Conservation (phyloP, 2,113 vertebrate genomes). For the Pheucticus melanocephalus region DNA sequence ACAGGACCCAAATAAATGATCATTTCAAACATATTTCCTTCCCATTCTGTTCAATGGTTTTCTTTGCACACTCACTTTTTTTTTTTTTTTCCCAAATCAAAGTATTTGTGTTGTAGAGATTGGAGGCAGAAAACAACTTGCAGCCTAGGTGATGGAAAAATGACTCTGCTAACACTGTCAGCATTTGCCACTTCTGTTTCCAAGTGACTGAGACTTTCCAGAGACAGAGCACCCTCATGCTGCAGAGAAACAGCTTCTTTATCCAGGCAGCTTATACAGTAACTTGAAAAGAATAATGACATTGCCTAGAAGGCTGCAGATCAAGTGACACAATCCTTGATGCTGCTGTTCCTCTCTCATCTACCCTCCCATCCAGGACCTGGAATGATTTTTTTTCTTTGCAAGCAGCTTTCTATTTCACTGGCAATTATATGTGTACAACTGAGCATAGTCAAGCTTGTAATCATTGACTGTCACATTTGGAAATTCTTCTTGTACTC, state of each 20-base stretch:
- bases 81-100: not conserved
- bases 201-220: slow-evolving; percentile 43
- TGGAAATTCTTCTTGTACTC: not conserved
- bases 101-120: not conserved
- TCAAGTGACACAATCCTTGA: not conserved
- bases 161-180: not conserved
- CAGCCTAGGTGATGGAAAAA: slow-evolving; percentile 4
- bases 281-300: not conserved
- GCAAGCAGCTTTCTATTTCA: not conserved
- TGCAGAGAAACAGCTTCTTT: not conserved
- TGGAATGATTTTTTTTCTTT: not conserved
- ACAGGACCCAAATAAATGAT: not conserved
- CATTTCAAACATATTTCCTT: not conserved
- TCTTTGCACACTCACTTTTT: accelerated
- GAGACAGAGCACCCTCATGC: not conserved
- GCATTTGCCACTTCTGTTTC: slow-evolving; percentile 18
- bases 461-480: accelerated
- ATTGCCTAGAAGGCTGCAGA: slow-evolving; percentile 17
- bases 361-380: not conserved
- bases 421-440: accelerated
- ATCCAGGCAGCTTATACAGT: not conserved
- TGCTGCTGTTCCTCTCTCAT: not conserved
- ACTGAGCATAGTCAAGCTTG: not conserved
- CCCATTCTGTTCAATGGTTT: not conserved
- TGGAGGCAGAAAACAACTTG: slow-evolving; percentile 7